Conservation (phyloP, 2,888 invertebrate genomes). For the Leptinotarsa rubiginosa region DNA sequence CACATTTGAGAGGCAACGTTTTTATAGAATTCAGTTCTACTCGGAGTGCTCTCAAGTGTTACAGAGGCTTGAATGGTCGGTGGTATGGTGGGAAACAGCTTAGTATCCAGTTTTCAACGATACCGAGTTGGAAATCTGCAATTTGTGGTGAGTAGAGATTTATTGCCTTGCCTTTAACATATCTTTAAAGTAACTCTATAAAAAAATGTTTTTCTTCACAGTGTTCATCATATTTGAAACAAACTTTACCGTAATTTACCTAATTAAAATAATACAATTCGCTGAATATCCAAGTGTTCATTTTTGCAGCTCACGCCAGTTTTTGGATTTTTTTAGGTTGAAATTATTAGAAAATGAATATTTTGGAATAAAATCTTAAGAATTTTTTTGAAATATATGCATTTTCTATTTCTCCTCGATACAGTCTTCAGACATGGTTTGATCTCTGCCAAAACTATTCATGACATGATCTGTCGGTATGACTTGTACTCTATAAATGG, state of each 20-base stretch:
- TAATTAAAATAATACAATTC: too few species aligned
- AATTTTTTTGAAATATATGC: too few species aligned
- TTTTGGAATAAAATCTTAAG: not conserved
- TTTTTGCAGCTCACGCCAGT: too few species aligned
- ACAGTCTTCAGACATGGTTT: not conserved
- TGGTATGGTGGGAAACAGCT: constrained; percentile 90
- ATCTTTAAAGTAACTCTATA: too few species aligned
- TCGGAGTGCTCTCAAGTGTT: constrained; percentile 80
- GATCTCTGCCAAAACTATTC: not conserved
- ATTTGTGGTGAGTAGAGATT: constrained; percentile 81
- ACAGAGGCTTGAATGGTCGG: constrained; percentile 81
- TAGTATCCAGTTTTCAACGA: constrained; percentile 82
- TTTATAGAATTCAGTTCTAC: constrained; percentile 81
- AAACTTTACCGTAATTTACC: too few species aligned
- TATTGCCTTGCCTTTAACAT: not conserved
- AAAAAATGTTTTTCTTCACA: too few species aligned
- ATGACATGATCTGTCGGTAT: constrained; percentile 1
- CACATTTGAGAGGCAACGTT: constrained; percentile 90
- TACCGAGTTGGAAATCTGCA: constrained; percentile 86
- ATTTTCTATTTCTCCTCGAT: not conserved
- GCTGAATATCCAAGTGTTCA: too few species aligned
- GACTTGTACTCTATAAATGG: constrained; percentile 22
- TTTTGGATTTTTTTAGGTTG: too few species aligned
- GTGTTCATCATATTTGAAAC: too few species aligned
- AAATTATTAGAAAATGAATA: not conserved